These are phyloP conservation scores for Muscicapa striata DNA, from an alignment of 2,797 vertebrate species.

Conservation along the genomic window DNA sequence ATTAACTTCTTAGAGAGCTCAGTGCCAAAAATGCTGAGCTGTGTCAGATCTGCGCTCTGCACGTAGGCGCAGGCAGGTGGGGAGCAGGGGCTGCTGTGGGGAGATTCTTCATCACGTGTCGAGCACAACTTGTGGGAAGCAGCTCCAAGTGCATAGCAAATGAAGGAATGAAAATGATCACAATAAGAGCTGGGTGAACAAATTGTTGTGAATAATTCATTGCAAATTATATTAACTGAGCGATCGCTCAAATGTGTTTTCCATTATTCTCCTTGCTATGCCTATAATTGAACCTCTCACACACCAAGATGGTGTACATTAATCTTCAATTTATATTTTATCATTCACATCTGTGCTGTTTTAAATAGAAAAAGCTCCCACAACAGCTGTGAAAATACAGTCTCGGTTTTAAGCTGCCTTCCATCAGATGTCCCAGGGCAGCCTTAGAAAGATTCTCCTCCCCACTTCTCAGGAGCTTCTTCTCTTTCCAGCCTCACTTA, in stretches of 20 bases:
- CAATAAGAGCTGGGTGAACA: constrained; percentile 48
- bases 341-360: constrained; percentile 46
- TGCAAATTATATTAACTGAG: constrained; percentile 52
- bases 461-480: neutral
- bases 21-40: neutral
- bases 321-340: constrained; percentile 45
- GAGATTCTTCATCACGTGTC: neutral
- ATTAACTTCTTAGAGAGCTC: constrained; percentile 28
- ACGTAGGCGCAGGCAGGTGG: neutral
- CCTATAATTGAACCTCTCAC: constrained; percentile 45
- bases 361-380: constrained; percentile 32
- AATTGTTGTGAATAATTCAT: constrained; percentile 68
- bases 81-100: neutral
- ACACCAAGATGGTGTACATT: neutral
- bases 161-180: constrained; percentile 17
- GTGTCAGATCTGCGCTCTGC: neutral
- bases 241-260: constrained; percentile 45
- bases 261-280: constrained; percentile 57
- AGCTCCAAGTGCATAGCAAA: neutral
- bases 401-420: neutral
- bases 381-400: constrained; percentile 54
- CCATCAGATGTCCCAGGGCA: neutral
- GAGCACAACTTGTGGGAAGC: constrained; percentile 25
- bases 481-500: neutral
- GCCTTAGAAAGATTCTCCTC: neutral